phyloP scores from a whole-genome alignment of 2,113 vertebrate species.

The Tauraco erythrolophus region DNA sequence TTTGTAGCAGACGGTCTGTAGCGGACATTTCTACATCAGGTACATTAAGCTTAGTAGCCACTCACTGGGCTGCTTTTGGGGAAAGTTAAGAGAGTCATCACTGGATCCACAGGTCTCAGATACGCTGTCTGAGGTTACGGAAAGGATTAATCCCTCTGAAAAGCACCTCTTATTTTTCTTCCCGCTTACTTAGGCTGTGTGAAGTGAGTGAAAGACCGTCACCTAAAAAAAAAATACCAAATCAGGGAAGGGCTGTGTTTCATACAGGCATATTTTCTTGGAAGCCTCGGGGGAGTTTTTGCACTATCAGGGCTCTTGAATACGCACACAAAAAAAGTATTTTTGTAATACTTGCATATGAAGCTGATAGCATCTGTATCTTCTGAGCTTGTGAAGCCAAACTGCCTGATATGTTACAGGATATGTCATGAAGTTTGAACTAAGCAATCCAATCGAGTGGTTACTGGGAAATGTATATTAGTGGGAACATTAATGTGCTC shows the following conservation, averaged over 20 bases:
- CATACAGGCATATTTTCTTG: neutral
- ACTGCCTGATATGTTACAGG: neutral
- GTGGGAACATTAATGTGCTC: conserved; percentile 27
- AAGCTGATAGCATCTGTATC: neutral
- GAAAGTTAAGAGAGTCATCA: neutral
- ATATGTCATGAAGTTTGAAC: conserved; percentile 16
- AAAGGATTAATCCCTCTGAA: neutral
- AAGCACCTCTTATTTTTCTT: neutral
- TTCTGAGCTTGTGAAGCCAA: neutral
- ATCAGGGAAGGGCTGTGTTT: neutral
- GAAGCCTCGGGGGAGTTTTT: neutral
- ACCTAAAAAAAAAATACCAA: neutral
- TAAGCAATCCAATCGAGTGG: conserved; percentile 25
- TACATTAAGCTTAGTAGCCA: neutral
- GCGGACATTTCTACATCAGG: neutral
- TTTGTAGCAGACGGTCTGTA: neutral
- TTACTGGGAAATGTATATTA: conserved; percentile 42
- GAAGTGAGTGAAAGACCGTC: neutral
- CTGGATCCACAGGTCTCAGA: neutral
- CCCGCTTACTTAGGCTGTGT: neutral
- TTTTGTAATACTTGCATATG: neutral
- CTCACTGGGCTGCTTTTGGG: neutral
- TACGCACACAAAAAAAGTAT: neutral
- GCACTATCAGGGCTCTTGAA: neutral
- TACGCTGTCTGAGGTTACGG: neutral